phyloP scores from a whole-genome alignment of 2,113 vertebrate species.

The Indicator maculatus region DNA sequence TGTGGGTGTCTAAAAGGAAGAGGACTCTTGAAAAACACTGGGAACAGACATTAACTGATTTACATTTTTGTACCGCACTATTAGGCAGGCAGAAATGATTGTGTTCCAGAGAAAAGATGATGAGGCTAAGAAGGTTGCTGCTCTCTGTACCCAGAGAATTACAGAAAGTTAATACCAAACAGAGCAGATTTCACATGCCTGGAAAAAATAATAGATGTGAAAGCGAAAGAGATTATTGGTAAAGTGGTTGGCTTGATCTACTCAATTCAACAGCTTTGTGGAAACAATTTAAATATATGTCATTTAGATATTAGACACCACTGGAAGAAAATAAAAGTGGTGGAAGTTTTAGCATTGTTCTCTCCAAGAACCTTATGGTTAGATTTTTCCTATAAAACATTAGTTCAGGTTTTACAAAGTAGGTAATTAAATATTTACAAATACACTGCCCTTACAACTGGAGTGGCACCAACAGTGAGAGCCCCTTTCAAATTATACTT shows the following conservation, averaged over 20 bases:
- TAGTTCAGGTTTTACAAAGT: background rate
- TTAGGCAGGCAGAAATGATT: background rate
- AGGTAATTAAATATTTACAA: background rate
- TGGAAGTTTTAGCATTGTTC: background rate
- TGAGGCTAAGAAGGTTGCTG: background rate
- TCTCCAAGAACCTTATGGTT: background rate
- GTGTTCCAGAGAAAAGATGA: background rate
- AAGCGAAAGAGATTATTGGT: background rate
- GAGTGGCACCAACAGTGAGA: background rate
- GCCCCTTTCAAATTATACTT: background rate
- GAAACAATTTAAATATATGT: background rate
- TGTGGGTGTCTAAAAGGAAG: constrained; percentile 31
- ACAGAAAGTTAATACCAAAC: background rate
- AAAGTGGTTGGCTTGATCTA: background rate
- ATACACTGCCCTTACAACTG: background rate
- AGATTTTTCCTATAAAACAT: background rate
- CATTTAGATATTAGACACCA: constrained; percentile 40
- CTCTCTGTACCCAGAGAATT: background rate
- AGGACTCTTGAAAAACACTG: background rate
- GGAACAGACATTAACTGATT: constrained; percentile 33
- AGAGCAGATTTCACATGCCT: background rate
- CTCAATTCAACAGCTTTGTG: constrained; percentile 12
- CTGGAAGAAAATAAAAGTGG: constrained; percentile 33
- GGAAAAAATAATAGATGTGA: background rate
- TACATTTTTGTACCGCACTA: background rate